These are phyloP conservation scores for Malurus leucopterus DNA, from an alignment of 2,797 vertebrate species.

Conservation along the genomic window DNA sequence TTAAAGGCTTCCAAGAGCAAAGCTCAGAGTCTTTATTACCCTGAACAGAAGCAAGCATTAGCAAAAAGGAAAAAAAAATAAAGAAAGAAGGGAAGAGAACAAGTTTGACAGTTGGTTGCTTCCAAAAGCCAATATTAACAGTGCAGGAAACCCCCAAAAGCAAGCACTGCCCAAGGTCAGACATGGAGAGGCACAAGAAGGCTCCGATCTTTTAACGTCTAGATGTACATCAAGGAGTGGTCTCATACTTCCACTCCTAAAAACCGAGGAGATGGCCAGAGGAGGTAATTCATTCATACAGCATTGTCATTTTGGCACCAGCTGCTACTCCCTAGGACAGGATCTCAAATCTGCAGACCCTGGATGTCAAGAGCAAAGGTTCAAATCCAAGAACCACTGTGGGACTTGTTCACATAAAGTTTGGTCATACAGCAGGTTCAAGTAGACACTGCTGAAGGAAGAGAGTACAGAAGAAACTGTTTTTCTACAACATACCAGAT, in stretches of 20 bases:
- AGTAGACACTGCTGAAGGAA: background rate
- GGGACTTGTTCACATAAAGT: background rate
- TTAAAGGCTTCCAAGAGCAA: background rate
- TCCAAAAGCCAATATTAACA: background rate
- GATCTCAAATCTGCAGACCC: background rate
- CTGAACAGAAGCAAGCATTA: background rate
- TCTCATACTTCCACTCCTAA: background rate
- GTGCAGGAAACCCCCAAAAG: background rate
- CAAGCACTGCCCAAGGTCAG: background rate
- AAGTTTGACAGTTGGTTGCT: background rate
- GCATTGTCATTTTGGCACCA: background rate
- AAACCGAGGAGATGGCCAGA: background rate
- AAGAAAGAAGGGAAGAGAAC: background rate
- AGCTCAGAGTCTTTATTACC: background rate
- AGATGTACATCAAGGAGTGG: background rate
- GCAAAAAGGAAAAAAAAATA: background rate
- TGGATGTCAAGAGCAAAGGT: background rate
- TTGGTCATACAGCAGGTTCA: background rate
- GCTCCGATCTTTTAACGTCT: background rate
- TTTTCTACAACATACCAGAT: conserved; percentile 78
- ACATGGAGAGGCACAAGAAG: background rate
- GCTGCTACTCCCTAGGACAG: background rate
- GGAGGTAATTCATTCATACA: background rate
- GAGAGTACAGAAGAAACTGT: background rate
- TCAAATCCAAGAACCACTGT: background rate